Evolutionary conservation across 2,113 vertebrate genomes (phyloP).

Genomic region (Enhydra lutris): DNA sequence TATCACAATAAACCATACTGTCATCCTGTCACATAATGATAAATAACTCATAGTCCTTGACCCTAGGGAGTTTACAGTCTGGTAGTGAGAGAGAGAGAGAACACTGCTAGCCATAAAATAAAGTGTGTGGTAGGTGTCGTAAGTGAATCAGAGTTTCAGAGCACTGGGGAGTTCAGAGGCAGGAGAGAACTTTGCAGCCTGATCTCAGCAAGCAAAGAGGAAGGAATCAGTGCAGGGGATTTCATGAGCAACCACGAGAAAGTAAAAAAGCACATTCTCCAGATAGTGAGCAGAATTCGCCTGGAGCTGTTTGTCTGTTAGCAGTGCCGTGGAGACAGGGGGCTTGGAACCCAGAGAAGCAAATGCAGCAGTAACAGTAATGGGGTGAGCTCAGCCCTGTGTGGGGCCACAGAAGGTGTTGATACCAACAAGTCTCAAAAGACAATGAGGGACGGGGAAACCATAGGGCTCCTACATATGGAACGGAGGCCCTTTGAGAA

Average conservation of each 20-base stretch:
- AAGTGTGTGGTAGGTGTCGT: background rate
- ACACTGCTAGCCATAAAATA: background rate
- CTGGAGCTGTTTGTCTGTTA: background rate
- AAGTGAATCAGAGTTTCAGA: background rate
- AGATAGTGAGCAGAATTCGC: background rate
- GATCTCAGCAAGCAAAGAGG: background rate
- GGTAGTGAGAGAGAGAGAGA: background rate
- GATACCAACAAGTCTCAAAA: fast-evolving
- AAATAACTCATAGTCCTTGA: background rate
- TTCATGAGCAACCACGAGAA: background rate
- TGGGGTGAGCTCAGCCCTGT: background rate
- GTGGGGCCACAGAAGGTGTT: fast-evolving
- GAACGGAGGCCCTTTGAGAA: background rate
- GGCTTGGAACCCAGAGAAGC: background rate
- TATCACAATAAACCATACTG: background rate
- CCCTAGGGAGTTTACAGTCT: background rate
- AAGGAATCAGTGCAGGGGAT: background rate
- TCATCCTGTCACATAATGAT: background rate
- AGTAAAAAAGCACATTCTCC: background rate
- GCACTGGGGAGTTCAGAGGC: background rate
- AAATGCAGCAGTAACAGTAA: background rate
- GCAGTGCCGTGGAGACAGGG: background rate
- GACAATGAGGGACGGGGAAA: background rate
- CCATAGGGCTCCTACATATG: background rate
- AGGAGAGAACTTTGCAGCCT: background rate